These are phyloP conservation scores for Nyctalus aviator DNA, from an alignment of 2,797 vertebrate genomes.

Conservation along the genomic window DNA sequence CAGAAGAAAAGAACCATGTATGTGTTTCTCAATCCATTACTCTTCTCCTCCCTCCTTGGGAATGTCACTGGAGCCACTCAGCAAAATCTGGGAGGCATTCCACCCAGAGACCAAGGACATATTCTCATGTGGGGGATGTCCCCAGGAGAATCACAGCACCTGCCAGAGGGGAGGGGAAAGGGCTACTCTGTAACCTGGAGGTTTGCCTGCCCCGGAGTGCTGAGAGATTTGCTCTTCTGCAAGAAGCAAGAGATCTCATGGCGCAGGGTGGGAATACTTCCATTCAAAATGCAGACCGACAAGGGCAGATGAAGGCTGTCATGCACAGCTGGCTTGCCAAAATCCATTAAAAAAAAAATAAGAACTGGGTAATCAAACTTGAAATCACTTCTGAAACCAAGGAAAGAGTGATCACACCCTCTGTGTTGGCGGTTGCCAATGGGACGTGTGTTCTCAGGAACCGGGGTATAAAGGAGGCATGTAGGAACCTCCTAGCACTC, in stretches of 20 bases:
- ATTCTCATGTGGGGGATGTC: neutral
- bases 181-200: neutral
- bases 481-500: neutral
- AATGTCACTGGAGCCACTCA: constrained; percentile 29
- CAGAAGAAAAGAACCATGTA: constrained; percentile 49
- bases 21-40: constrained; percentile 38
- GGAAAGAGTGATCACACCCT: constrained; percentile 16
- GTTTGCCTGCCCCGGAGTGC: neutral
- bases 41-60: constrained; percentile 29
- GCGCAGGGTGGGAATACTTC: neutral
- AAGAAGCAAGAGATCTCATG: neutral
- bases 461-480: neutral
- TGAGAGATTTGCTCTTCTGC: constrained; percentile 41
- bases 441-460: neutral
- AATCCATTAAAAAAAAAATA: neutral
- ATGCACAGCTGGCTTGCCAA: neutral
- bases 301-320: neutral
- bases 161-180: neutral
- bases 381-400: constrained; percentile 56
- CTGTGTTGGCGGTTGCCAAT: constrained; percentile 22
- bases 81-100: constrained; percentile 8
- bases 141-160: neutral
- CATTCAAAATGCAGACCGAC: neutral
- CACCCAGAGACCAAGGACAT: neutral
- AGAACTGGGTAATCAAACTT: constrained; percentile 43